A percentile compares a stretch with the other conserved stretches of the same genome.
These are phyloP conservation scores for Bactericera cockerelli DNA, from an alignment of 1,140 invertebrate species.

Conservation along the genomic window DNA sequence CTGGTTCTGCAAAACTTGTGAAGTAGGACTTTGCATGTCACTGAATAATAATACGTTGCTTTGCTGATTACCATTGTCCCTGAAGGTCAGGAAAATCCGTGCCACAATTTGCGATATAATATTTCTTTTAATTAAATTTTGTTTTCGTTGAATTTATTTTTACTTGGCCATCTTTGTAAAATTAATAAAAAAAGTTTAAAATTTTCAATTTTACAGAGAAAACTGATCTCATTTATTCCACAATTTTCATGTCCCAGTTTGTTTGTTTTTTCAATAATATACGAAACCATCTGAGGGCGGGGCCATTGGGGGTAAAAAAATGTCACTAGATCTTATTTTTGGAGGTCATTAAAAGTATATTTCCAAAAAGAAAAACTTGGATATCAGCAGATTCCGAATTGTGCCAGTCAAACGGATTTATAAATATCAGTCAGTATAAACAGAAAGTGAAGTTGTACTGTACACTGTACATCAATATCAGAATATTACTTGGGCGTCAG, in stretches of 20 bases:
- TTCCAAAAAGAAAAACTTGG: not conserved
- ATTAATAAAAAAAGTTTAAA: no score
- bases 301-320: not conserved
- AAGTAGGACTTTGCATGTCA: slow-evolving; percentile 4
- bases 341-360: not conserved
- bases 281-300: not conserved
- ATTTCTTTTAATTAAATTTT: no score
- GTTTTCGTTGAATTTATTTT: no score
- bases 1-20: slow-evolving; percentile 4
- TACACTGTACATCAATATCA: no score
- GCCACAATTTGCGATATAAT: not conserved
- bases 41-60: slow-evolving; percentile 3
- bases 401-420: not conserved
- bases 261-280: not conserved
- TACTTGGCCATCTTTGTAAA: no score
- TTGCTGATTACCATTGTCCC: slow-evolving; percentile 14
- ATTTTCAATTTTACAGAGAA: no score
- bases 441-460: no score
- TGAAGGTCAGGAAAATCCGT: slow-evolving; percentile 29
- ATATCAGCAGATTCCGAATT: not conserved
- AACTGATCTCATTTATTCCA: not conserved
- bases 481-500: no score
- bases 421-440: no score
- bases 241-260: not conserved
- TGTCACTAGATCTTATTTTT: not conserved